Evolutionary conservation across 2,888 invertebrate species (phyloP).

Genomic region (Neoaliturus tenellus): DNA sequence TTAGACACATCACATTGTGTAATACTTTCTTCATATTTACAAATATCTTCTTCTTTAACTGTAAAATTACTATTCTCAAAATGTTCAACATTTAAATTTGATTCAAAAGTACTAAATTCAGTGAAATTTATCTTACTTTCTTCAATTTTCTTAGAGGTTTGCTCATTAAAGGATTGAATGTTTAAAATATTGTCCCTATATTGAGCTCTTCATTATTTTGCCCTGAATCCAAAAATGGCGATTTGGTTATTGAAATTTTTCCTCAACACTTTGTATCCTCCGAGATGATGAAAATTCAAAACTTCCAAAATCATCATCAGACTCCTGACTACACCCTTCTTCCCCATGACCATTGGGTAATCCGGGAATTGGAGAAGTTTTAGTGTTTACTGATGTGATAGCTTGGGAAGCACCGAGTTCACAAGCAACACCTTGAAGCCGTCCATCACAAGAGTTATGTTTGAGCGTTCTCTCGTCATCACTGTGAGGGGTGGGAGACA

Average conservation of each 20-base stretch:
- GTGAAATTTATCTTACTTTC: not conserved
- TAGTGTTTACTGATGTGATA: not conserved
- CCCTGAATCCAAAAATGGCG: not conserved
- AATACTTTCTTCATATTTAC: not conserved
- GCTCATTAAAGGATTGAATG: not conserved
- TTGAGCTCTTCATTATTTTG: not conserved
- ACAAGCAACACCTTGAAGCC: not conserved
- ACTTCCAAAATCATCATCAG: conserved; percentile 46
- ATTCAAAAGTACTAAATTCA: not conserved
- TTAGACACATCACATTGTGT: not conserved
- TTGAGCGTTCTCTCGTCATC: conserved; percentile 50
- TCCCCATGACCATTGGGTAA: conserved; percentile 2
- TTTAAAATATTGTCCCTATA: not conserved
- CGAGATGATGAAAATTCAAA: conserved; percentile 39
- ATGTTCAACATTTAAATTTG: not conserved
- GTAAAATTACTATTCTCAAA: not conserved
- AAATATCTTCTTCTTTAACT: not conserved
- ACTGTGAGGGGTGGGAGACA: conserved; percentile 57
- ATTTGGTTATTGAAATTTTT: not conserved
- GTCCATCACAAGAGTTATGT: not conserved
- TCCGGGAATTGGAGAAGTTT: not conserved
- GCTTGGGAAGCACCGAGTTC: not conserved
- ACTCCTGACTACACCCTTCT: not conserved
- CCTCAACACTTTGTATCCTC: too few species aligned
- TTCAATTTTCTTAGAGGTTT: not conserved